These are phyloP conservation scores for Acanthurus leucopareius DNA, from an alignment of 2,797 vertebrate genomes.

Conservation along the genomic window DNA sequence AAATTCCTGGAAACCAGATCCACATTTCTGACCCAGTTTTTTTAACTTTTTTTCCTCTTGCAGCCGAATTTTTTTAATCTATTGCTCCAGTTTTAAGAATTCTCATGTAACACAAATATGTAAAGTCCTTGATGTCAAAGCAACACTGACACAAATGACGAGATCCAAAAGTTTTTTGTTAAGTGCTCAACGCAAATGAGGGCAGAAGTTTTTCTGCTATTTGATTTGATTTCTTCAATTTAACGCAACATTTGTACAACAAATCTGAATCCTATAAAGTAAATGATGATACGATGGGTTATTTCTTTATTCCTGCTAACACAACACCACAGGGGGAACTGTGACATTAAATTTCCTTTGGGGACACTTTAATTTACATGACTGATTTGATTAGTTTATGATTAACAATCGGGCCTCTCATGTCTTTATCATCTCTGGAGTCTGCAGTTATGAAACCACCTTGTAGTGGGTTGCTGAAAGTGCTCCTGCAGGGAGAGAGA, in stretches of 20 bases:
- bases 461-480: slow-evolving; percentile 17
- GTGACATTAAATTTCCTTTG: slow-evolving; percentile 1
- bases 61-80: slow-evolving; percentile 1
- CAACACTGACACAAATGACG: neutral
- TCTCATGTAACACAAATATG: slow-evolving; percentile 13
- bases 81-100: neutral
- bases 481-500: slow-evolving; percentile 24
- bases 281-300: neutral
- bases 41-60: neutral
- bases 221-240: slow-evolving; percentile 14
- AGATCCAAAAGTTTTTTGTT: slow-evolving; percentile 7
- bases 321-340: neutral
- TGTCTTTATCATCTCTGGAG: slow-evolving; percentile 29
- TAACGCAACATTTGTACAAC: neutral
- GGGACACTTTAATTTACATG: slow-evolving; percentile 20
- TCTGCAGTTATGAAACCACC: slow-evolving; percentile 51
- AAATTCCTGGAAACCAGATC: slow-evolving; percentile 19
- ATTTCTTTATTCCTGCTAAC: neutral
- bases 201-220: neutral
- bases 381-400: slow-evolving; percentile 33
- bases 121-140: slow-evolving; percentile 15
- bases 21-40: slow-evolving; percentile 3
- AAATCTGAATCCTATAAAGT: neutral
- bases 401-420: slow-evolving; percentile 36
- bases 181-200: neutral